Base-by-base conservation (phyloP, 2,797 vertebrate genomes). In the Anguilla pacifica region DNA sequence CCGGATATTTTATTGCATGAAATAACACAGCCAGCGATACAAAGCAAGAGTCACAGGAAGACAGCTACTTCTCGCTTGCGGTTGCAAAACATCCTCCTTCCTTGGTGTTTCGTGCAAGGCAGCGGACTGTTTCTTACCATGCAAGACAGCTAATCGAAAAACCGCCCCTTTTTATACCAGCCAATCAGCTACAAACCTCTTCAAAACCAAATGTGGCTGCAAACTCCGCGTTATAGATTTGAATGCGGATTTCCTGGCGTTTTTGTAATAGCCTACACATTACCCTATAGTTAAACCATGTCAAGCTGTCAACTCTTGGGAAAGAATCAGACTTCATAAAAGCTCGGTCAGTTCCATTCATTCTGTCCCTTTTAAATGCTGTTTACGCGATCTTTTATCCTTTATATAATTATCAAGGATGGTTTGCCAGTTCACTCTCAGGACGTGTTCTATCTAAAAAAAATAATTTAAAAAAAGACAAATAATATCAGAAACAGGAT, bases 181-280 rank as follows among this genome's bases (percentile, higher is more conserved):
- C 79, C 79, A 82, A 82, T 82, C 79, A 82, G 19, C 49, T 82
- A 82, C 79, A 51, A 51, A 46, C 77, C 17, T 49, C 77, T 43
- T 79, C 22, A 39, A 46, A 19, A 51, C 46, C 43, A 13, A 51
- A 31, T n/a, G 46, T 82, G 22, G 79, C 7, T 25, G 19, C 46
- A 25, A 82, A 10, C 43, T 67, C 64, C 64, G n/a, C n/a, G 10
- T 67, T n/a, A n/a, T n/a, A 67, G 64, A 67, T 67, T n/a, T 67
- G 64, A 67, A n/a, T 67, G 64, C 25, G n/a, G 25, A n/a, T 5
- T 25, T 53, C 11, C 51, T 7, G 51, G 11, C 11, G 11, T 53
- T 53, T 53, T 53, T 1, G 11, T 53, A 7, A 53, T 53, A 53
- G 6, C 51, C 51, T 53, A 11, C 51, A 53, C 0, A 11, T 53